Evolutionary conservation across 2,888 invertebrate species (phyloP).

Genomic region (Pachliopta kotzebuea): DNA sequence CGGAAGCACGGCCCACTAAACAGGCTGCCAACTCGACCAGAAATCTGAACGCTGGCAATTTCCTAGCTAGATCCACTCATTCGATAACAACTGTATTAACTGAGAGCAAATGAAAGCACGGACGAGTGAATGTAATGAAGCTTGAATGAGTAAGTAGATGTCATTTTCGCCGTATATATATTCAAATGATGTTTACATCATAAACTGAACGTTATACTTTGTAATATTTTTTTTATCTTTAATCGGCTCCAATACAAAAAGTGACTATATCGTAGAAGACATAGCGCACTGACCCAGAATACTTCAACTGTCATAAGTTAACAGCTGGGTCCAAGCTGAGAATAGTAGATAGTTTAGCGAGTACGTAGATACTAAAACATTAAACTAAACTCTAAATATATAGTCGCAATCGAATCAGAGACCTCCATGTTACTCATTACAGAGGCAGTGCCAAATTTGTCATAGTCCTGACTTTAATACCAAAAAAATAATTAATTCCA

Average conservation of each 20-base stretch:
- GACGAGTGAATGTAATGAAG: slow-evolving; percentile 61
- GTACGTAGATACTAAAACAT: too few species aligned
- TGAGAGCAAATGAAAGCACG: slow-evolving; percentile 50
- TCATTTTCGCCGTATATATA: slow-evolving; percentile 28
- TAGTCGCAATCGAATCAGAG: too few species aligned
- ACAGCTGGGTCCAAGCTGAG: too few species aligned
- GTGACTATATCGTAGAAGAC: too few species aligned
- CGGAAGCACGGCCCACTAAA: slow-evolving; percentile 25
- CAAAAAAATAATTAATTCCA: too few species aligned
- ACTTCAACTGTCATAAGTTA: too few species aligned
- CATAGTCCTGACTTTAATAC: too few species aligned
- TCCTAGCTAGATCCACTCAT: slow-evolving; percentile 61
- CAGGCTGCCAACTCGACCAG: slow-evolving; percentile 26
- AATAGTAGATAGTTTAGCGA: too few species aligned
- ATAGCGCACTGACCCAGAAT: too few species aligned
- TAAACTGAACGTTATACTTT: neutral
- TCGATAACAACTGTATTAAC: slow-evolving; percentile 49
- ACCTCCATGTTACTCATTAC: too few species aligned
- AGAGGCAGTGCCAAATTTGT: too few species aligned
- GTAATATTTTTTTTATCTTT: neutral
- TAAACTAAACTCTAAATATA: too few species aligned
- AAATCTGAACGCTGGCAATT: slow-evolving; percentile 66
- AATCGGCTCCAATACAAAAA: neutral
- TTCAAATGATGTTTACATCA: slow-evolving; percentile 10
- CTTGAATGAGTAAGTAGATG: slow-evolving; percentile 55